Conservation (phyloP, 2,113 vertebrate genomes). For the Gambusia affinis region DNA sequence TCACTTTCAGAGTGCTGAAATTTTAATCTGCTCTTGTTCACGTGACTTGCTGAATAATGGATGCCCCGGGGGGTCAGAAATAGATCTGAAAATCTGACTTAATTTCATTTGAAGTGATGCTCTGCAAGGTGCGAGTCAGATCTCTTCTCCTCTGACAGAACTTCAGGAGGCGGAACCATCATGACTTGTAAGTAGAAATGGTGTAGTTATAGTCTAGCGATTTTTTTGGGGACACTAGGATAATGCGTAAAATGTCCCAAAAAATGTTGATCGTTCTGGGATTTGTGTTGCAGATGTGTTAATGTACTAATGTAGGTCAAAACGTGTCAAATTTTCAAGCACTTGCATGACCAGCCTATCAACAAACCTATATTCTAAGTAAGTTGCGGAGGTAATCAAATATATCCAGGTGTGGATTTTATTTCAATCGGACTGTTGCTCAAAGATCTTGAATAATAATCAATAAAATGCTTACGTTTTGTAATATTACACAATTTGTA, state of each 20-base stretch:
- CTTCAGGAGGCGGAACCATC: slow-evolving; percentile 40
- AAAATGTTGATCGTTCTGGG: background rate
- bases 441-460: background rate
- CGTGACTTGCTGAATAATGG: slow-evolving; percentile 97
- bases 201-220: background rate
- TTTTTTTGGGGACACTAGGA: background rate
- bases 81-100: slow-evolving; percentile 86
- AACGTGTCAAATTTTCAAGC: background rate
- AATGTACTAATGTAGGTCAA: background rate
- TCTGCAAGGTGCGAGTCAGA: slow-evolving; percentile 85
- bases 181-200: slow-evolving; percentile 74
- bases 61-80: slow-evolving; percentile 88
- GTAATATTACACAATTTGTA: background rate
- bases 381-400: background rate
- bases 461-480: background rate
- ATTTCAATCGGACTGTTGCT: background rate
- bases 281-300: background rate
- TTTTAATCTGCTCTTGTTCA: slow-evolving; percentile 88
- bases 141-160: slow-evolving; percentile 73
- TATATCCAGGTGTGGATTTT: background rate
- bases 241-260: background rate
- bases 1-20: slow-evolving; percentile 86
- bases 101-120: slow-evolving; percentile 89
- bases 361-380: background rate
- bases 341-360: background rate